Percentiles rank a stretch among this genome's conserved stretches.
Evolutionary conservation across 2,797 vertebrate genomes (phyloP).

Genomic region (Hylomyscus alleni): DNA sequence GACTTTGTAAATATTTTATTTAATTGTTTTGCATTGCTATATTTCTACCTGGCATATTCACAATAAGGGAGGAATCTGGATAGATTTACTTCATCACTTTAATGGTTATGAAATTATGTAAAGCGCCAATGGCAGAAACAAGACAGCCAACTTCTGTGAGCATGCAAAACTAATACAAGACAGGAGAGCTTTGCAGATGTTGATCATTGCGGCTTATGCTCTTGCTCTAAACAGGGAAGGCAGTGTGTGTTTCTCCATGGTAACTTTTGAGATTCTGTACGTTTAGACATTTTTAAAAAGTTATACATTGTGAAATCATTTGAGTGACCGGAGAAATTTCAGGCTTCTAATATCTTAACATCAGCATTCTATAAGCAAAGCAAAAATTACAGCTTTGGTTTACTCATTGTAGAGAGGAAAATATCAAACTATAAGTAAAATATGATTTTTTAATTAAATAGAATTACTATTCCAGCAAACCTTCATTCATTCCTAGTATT

Average conservation of each 20-base stretch:
- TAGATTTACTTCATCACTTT: not conserved
- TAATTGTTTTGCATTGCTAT: not conserved
- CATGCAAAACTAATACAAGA: not conserved
- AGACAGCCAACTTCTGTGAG: not conserved
- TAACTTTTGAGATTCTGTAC: slow-evolving; percentile 72
- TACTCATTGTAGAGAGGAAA: slow-evolving; percentile 72
- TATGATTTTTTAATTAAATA: slow-evolving; percentile 61
- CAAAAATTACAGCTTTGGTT: slow-evolving; percentile 76
- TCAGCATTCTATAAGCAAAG: slow-evolving; percentile 65
- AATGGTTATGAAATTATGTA: not conserved
- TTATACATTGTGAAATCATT: slow-evolving; percentile 71
- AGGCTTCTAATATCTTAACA: slow-evolving; percentile 79
- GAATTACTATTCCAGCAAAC: slow-evolving; percentile 65
- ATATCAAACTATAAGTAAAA: slow-evolving; percentile 70
- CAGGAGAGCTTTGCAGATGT: not conserved
- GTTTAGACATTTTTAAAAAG: slow-evolving; percentile 74
- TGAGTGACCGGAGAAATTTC: slow-evolving; percentile 78
- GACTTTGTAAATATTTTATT: not conserved
- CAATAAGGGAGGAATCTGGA: not conserved
- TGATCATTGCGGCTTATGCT: slow-evolving; percentile 41
- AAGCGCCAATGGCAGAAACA: not conserved
- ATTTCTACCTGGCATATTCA: slow-evolving; percentile 16
- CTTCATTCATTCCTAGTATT: slow-evolving; percentile 54
- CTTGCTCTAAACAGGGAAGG: slow-evolving; percentile 27
- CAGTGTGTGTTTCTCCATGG: slow-evolving; percentile 61